Conservation (phyloP, 2,113 vertebrate species). For the Ploceus nigricollis region DNA sequence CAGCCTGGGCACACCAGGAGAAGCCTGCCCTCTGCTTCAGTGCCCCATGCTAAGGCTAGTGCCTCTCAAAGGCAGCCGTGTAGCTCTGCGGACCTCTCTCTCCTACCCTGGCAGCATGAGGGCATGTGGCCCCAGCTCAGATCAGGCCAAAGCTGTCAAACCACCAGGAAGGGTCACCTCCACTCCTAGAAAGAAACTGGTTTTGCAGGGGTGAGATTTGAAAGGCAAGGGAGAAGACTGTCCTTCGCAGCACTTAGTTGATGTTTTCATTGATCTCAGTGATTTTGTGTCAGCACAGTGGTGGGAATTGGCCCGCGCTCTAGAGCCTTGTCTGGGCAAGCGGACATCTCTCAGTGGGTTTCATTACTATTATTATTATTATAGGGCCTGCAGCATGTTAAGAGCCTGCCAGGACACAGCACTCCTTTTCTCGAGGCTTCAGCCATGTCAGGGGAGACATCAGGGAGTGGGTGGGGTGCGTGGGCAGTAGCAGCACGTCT, state of each 20-base stretch:
- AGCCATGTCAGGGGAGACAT: background rate
- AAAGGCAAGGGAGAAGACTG: background rate
- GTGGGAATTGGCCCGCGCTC: background rate
- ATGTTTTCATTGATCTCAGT: slow-evolving; percentile 8
- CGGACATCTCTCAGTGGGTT: background rate
- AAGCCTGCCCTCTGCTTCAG: background rate
- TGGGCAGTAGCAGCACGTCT: accelerated
- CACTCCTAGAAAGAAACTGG: background rate
- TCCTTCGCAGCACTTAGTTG: background rate
- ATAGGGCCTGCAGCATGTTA: background rate
- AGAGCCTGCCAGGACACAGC: background rate
- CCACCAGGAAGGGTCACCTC: background rate
- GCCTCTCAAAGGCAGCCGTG: background rate
- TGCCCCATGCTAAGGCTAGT: accelerated
- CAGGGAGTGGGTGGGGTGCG: accelerated
- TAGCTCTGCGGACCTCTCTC: background rate
- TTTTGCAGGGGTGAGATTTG: background rate
- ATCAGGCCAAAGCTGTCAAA: background rate
- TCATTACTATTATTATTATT: slow-evolving; percentile 5
- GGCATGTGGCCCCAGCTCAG: accelerated
- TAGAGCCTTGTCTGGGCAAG: background rate
- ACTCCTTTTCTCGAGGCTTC: background rate
- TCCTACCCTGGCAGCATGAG: background rate
- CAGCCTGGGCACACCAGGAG: background rate
- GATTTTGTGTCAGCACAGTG: slow-evolving; percentile 4